phyloP scores from a whole-genome alignment of 1,140 invertebrate species.

The Rhopalosiphum padi region DNA sequence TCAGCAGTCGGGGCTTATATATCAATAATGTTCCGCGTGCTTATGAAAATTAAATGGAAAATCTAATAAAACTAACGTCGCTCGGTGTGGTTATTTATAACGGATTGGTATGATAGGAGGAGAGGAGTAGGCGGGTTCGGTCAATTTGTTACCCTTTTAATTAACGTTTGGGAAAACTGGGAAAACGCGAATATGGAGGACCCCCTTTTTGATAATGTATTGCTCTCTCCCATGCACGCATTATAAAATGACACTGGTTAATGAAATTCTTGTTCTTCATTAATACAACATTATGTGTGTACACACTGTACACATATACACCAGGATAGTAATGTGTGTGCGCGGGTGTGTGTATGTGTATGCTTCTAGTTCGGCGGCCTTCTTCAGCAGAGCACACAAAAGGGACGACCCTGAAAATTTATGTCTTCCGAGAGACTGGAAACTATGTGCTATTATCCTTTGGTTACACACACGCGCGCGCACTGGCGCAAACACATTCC shows the following conservation, averaged over 20 bases:
- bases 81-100: constrained; percentile 54
- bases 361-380: constrained; percentile 16
- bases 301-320: not conserved
- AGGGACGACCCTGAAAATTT: constrained; percentile 57
- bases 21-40: not conserved
- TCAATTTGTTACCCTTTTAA: constrained; percentile 57
- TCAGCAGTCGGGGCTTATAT: not conserved
- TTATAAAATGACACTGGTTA: constrained; percentile 58
- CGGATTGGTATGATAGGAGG: constrained; percentile 10
- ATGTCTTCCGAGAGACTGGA: constrained; percentile 56
- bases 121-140: constrained; percentile 31
- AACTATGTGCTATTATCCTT: constrained; percentile 57
- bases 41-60: constrained; percentile 45
- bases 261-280: constrained; percentile 58
- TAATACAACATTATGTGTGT: constrained; percentile 55
- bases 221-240: constrained; percentile 10
- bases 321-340: not conserved
- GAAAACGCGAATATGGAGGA: constrained; percentile 54
- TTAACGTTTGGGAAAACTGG: constrained; percentile 53
- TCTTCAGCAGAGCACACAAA: constrained; percentile 48
- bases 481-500: constrained; percentile 31
- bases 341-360: not conserved
- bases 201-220: constrained; percentile 57
- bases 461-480: constrained; percentile 36
- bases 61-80: constrained; percentile 54